A percentile compares a stretch with the other conserved stretches of the same genome.
phyloP scores from a whole-genome alignment of 1,140 invertebrate species.

The Fopius arisanus region DNA sequence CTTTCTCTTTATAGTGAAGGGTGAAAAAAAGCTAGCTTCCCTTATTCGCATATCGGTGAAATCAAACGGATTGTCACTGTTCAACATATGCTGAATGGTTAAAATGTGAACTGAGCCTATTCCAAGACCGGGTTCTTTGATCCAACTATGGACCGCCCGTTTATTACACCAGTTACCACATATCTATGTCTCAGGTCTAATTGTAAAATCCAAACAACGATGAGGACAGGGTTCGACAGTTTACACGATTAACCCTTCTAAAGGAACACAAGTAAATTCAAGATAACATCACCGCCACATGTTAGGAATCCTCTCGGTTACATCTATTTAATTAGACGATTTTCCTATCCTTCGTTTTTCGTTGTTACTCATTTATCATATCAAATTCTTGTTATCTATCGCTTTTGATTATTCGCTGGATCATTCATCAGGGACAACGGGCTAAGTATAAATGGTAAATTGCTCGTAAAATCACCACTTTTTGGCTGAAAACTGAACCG shows the following conservation, averaged over 20 bases:
- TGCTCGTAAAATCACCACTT: too few relatives aligned
- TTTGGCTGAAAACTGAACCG: too few relatives aligned
- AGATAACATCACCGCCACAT: constrained; percentile 7
- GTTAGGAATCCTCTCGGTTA: too few relatives aligned
- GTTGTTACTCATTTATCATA: too few relatives aligned
- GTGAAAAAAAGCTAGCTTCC: constrained; percentile 12
- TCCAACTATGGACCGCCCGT: constrained; percentile 19
- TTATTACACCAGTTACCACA: constrained; percentile 26
- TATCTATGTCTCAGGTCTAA: not conserved
- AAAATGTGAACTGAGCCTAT: not conserved
- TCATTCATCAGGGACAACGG: too few relatives aligned
- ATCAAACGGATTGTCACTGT: constrained; percentile 40
- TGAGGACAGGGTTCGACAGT: constrained; percentile 6
- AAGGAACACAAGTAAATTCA: not conserved
- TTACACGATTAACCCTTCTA: constrained; percentile 27
- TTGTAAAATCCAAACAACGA: constrained; percentile 1
- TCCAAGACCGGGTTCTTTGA: constrained; percentile 21
- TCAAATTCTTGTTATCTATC: too few relatives aligned
- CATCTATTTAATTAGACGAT: not conserved
- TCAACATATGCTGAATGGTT: not conserved
- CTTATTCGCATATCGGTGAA: constrained; percentile 47
- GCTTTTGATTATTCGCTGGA: too few relatives aligned
- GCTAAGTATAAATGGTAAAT: too few relatives aligned
- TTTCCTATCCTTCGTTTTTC: too few relatives aligned
- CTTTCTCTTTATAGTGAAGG: not conserved